Percentiles rank a stretch among this genome's conserved stretches.
Conservation (phyloP, 2,888 invertebrate genomes). For the Cynaeus angustus region DNA sequence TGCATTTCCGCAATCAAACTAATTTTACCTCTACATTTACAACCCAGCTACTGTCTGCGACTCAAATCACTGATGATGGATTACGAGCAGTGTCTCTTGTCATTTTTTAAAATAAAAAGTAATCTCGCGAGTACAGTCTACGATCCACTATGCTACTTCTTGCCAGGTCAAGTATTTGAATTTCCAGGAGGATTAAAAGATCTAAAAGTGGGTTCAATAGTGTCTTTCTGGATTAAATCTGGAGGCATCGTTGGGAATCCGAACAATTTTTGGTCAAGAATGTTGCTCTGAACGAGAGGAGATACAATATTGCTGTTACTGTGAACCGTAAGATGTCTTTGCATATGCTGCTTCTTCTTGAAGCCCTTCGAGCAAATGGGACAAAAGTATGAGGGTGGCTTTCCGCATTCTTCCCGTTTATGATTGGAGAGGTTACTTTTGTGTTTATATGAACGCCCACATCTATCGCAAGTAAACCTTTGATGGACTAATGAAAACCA, state of each 20-base stretch:
- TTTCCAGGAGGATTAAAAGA: background rate
- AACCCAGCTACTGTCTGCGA: too few relatives aligned
- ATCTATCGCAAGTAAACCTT: constrained; percentile 61
- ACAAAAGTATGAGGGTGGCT: constrained; percentile 72
- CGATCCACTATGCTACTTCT: too few relatives aligned
- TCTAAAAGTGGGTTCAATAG: background rate
- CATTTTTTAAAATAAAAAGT: too few relatives aligned
- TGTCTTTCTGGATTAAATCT: background rate
- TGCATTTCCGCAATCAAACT: too few relatives aligned
- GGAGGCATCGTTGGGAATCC: background rate
- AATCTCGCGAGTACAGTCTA: too few relatives aligned
- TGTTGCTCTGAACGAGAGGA: background rate
- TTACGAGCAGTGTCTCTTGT: too few relatives aligned
- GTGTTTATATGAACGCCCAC: constrained; percentile 67
- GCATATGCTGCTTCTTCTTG: constrained; percentile 66
- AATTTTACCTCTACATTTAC: too few relatives aligned
- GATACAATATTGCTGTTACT: constrained; percentile 40
- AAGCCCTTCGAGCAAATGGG: constrained; percentile 69
- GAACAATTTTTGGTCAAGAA: constrained; percentile 21
- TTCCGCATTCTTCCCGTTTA: constrained; percentile 73
- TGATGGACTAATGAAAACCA: constrained; percentile 33
- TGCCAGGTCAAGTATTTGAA: background rate
- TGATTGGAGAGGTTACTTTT: constrained; percentile 71
- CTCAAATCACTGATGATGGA: too few relatives aligned
- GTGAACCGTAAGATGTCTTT: constrained; percentile 62